Evolutionary conservation across 2,888 invertebrate species (phyloP).

Genomic region (Imbricaverruca yamaguchii): DNA sequence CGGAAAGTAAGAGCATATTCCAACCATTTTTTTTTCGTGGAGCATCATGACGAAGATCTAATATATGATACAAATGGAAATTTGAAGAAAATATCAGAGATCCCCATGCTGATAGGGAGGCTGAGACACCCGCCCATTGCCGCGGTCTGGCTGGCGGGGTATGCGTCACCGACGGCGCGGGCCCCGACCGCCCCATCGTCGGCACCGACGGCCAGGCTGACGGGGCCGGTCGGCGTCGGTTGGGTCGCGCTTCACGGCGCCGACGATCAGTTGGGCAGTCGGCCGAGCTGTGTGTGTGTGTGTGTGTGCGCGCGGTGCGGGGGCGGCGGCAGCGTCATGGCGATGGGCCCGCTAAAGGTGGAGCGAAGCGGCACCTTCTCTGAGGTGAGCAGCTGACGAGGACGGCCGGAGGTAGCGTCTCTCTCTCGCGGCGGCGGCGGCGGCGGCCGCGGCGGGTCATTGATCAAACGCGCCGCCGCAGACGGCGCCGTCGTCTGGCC

Average conservation of each 20-base stretch:
- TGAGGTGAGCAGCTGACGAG: background rate
- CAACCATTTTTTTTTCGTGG: too few species aligned
- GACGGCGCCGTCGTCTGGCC: background rate
- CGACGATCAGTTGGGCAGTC: background rate
- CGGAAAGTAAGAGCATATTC: too few species aligned
- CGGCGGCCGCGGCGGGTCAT: background rate
- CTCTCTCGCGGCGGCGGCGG: background rate
- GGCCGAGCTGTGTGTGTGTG: background rate
- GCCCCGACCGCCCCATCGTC: background rate
- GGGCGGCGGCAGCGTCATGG: background rate
- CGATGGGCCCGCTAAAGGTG: background rate
- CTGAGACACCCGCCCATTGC: too few species aligned
- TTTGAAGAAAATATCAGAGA: too few species aligned
- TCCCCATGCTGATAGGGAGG: too few species aligned
- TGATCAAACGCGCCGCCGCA: background rate
- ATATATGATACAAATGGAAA: too few species aligned
- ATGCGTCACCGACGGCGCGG: too few species aligned
- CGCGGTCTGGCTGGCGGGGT: too few species aligned
- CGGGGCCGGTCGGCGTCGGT: background rate
- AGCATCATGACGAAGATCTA: too few species aligned
- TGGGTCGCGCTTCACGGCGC: background rate
- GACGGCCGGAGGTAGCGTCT: too few species aligned
- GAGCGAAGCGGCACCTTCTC: slow-evolving; percentile 1
- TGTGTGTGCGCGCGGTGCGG: background rate
- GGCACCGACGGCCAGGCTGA: background rate